Base-by-base conservation (phyloP, 2,888 invertebrate species). In the Galeopsomyia nigrocyanea region DNA sequence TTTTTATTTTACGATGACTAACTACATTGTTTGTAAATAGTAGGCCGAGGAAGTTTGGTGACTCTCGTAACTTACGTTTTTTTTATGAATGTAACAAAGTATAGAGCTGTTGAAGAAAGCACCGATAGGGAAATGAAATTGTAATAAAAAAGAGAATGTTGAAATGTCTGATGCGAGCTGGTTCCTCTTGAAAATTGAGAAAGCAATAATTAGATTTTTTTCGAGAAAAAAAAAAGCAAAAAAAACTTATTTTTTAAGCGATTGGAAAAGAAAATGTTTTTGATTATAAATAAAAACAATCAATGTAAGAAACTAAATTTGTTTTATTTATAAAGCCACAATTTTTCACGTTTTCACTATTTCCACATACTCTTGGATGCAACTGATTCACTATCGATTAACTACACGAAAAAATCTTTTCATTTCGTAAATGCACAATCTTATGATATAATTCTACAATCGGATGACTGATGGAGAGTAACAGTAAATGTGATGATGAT, bases 201-300 rank as follows among this genome's bases (percentile, higher is more conserved):
- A 47, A 62, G 62, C 68, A 61, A 68, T 68, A 68, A 68, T 21
- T 56, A 62, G 7, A 22, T 22, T 22, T 22, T 14, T 50, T 31
- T 5, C 0, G 13, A 17, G n/a, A 6, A 31, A 49, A 51, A 51
- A 63, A 63, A 62, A 70, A 19, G 51, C 39, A 16, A 26, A 26
- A 26, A 26, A 26, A 70, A 60, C 31, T 26, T 61, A 58, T 58
- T 26, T 50, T 58, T 57, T 58, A 58, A 67, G 66, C 19, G 46
- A 67, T 66, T 57, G 50, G 16, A 56, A 47, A 26, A n/a, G n/a
- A n/a, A n/a, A 19, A 50, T 31, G 53, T 50, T 39, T 66, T 50
- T 58, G 19, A 55, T 62, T 68, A n/a, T 46, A 22, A 39, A 22
- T 22, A 31, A 51, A 50, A 60, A 17, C 19, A 62, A 53, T 10